phyloP scores from a whole-genome alignment of 2,888 invertebrate species.

The Nemoura dubitans region DNA sequence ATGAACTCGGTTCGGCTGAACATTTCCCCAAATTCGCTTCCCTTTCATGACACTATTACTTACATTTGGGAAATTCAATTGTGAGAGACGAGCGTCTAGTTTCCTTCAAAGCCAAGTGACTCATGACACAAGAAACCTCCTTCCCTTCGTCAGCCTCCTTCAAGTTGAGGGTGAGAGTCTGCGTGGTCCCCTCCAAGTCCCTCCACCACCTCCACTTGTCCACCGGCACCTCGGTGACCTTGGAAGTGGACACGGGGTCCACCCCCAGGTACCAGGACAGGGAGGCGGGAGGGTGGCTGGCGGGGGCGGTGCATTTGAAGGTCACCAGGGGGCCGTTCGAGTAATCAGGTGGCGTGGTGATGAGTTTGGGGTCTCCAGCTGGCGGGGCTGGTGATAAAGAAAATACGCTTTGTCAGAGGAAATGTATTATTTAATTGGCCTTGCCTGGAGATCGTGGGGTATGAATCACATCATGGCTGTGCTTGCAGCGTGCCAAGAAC shows the following conservation, averaged over 20 bases:
- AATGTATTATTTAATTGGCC: too few relatives aligned
- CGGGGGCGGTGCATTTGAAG: background rate
- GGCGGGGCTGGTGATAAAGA: background rate
- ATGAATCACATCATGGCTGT: too few relatives aligned
- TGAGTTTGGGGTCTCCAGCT: background rate
- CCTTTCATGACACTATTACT: too few relatives aligned
- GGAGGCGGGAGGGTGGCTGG: background rate
- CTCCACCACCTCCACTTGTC: background rate
- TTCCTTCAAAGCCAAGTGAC: background rate
- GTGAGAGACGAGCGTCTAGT: too few relatives aligned
- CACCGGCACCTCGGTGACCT: background rate
- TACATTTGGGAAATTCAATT: too few relatives aligned
- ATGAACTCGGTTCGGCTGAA: too few relatives aligned
- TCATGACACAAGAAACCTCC: background rate
- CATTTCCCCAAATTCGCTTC: too few relatives aligned
- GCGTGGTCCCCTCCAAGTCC: background rate
- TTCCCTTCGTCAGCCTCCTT: background rate
- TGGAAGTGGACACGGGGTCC: background rate
- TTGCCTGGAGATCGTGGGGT: too few relatives aligned
- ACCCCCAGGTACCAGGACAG: background rate
- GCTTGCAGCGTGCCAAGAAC: too few relatives aligned
- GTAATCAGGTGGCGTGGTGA: background rate
- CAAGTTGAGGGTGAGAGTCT: background rate
- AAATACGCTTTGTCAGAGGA: too few relatives aligned
- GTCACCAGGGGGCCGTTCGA: background rate